These are phyloP conservation scores for Orthonychiurus folsomi DNA, from an alignment of 2,888 invertebrate genomes.

Conservation along the genomic window DNA sequence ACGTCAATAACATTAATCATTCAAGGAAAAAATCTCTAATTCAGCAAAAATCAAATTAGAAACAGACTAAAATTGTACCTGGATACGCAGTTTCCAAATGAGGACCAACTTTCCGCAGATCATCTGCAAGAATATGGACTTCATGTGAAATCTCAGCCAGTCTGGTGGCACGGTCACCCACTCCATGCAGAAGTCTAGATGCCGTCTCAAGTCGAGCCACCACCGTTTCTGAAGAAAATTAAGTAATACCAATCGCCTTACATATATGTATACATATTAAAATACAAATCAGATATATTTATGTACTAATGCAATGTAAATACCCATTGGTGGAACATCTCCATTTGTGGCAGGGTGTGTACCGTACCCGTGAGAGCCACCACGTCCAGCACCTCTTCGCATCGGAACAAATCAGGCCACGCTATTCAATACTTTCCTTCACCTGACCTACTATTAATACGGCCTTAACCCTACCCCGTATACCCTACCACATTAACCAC, in stretches of 20 bases:
- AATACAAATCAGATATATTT: background rate
- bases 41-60: too few relatives aligned
- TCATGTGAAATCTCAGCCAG: slow-evolving; percentile 33
- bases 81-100: slow-evolving; percentile 36
- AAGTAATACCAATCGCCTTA: too few relatives aligned
- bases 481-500: too few relatives aligned
- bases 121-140: slow-evolving; percentile 36
- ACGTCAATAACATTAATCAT: too few relatives aligned
- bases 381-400: background rate
- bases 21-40: too few relatives aligned
- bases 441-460: too few relatives aligned
- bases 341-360: background rate
- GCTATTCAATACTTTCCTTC: too few relatives aligned
- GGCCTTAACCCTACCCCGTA: too few relatives aligned
- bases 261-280: background rate
- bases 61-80: too few relatives aligned
- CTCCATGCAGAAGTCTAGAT: slow-evolving; percentile 34
- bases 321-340: background rate
- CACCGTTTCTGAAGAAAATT: slow-evolving; percentile 36
- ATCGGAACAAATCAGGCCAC: too few relatives aligned
- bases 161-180: slow-evolving; percentile 34
- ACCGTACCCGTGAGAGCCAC: background rate
- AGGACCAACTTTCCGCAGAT: slow-evolving; percentile 34
- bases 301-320: background rate
- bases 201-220: slow-evolving; percentile 37